Percentiles rank a stretch among this genome's conserved stretches.
phyloP scores from a whole-genome alignment of 2,797 vertebrate species.

The Melanotaenia trifasciata region DNA sequence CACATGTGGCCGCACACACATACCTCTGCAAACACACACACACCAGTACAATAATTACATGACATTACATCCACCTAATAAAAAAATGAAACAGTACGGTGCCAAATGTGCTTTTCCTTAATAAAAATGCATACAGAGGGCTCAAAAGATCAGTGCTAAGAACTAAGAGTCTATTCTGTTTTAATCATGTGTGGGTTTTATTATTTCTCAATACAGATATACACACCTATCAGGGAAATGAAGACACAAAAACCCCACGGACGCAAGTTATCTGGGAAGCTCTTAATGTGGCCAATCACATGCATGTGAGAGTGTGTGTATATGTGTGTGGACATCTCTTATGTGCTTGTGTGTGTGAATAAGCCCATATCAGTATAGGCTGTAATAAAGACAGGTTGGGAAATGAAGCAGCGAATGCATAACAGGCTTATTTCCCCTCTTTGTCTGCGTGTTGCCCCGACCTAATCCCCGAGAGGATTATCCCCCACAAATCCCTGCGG shows the following conservation, averaged over 20 bases:
- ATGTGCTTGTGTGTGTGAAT: slow-evolving; percentile 70
- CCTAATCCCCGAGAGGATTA: slow-evolving; percentile 85
- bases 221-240: slow-evolving; percentile 78
- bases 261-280: slow-evolving; percentile 76
- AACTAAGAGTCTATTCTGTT: slow-evolving; percentile 82
- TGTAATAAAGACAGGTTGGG: slow-evolving; percentile 86
- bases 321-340: slow-evolving; percentile 54
- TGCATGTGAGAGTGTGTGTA: slow-evolving; percentile 59
- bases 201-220: slow-evolving; percentile 81
- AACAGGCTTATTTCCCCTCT: slow-evolving; percentile 85
- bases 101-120: slow-evolving; percentile 80
- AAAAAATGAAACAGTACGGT: slow-evolving; percentile 75
- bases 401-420: slow-evolving; percentile 85
- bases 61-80: slow-evolving; percentile 76
- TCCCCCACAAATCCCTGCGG: slow-evolving; percentile 81
- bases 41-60: slow-evolving; percentile 72
- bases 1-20: neutral
- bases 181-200: slow-evolving; percentile 84
- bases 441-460: slow-evolving; percentile 84
- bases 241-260: slow-evolving; percentile 78
- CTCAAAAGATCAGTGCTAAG: slow-evolving; percentile 82
- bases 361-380: slow-evolving; percentile 82
- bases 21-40: slow-evolving; percentile 21
- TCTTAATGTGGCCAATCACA: slow-evolving; percentile 83
- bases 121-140: slow-evolving; percentile 84